Conservation (phyloP, 2,888 invertebrate species). For the Ischnus inquisitorius region DNA sequence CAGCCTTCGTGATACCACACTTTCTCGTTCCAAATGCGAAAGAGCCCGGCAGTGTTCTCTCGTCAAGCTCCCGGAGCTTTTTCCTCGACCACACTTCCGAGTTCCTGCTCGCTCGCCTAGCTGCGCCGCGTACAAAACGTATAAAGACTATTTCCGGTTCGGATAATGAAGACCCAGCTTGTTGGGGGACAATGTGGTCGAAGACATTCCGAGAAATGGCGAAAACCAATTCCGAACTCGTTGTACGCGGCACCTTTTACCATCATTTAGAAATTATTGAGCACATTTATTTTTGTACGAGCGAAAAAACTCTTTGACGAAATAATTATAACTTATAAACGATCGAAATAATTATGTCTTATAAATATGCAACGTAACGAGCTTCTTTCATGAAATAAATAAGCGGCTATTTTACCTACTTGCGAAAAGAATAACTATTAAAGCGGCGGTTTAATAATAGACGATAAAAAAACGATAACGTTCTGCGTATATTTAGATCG, state of each 20-base stretch:
- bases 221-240: constrained; percentile 41
- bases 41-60: constrained; percentile 25
- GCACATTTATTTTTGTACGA: not conserved
- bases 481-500: not conserved
- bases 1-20: not conserved
- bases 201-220: constrained; percentile 37
- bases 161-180: constrained; percentile 62
- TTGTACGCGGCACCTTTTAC: constrained; percentile 33
- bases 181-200: constrained; percentile 56
- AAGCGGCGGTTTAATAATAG: no score
- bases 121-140: constrained; percentile 37
- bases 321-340: not conserved
- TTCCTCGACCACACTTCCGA: constrained; percentile 18
- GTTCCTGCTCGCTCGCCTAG: constrained; percentile 31
- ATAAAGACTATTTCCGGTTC: constrained; percentile 61
- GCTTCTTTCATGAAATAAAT: no score
- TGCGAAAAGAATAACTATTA: no score
- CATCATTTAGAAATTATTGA: constrained; percentile 7
- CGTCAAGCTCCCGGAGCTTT: constrained; percentile 29
- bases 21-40: constrained; percentile 38
- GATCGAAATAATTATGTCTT: not conserved
- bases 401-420: no score
- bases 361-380: no score
- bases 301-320: not conserved
- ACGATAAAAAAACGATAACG: not conserved